Percentiles rank a stretch among this genome's conserved stretches.
phyloP scores from a whole-genome alignment of 2,888 invertebrate species.

The Sarcophaga caerulescens region DNA sequence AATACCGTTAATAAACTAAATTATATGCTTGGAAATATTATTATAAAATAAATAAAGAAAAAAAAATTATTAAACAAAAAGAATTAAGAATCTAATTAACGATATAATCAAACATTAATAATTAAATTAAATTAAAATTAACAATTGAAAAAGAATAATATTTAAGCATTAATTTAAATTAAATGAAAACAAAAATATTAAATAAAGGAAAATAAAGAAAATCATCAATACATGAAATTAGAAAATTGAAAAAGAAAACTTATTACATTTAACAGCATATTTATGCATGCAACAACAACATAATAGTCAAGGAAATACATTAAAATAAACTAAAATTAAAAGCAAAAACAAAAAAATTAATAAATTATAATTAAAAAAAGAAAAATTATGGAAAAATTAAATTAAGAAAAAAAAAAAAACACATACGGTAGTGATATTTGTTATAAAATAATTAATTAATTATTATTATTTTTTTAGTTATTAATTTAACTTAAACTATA shows the following conservation, averaged over 20 bases:
- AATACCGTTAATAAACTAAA: slow-evolving; percentile 53
- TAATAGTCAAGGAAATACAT: slow-evolving; percentile 62
- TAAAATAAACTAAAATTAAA: slow-evolving; percentile 70
- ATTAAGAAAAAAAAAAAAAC: slow-evolving; percentile 7
- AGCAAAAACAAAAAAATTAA: slow-evolving; percentile 73
- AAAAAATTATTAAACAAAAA: slow-evolving; percentile 27
- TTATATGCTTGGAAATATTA: slow-evolving; percentile 61
- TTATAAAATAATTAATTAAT: slow-evolving; percentile 77
- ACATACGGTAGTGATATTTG: slow-evolving; percentile 78
- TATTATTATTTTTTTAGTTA: slow-evolving; percentile 72
- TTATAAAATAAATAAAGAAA: slow-evolving; percentile 31
- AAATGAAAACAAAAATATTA: neutral
- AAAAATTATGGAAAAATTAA: slow-evolving; percentile 21
- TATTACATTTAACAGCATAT: slow-evolving; percentile 52
- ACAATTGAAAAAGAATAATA: slow-evolving; percentile 56
- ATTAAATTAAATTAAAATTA: slow-evolving; percentile 16
- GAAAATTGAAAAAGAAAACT: slow-evolving; percentile 56
- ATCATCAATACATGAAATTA: slow-evolving; percentile 41
- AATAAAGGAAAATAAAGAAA: slow-evolving; percentile 30
- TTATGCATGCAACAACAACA: slow-evolving; percentile 70
- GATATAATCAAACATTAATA: slow-evolving; percentile 19
- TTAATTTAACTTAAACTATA: slow-evolving; percentile 75
- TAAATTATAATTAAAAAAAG: slow-evolving; percentile 33
- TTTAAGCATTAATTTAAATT: slow-evolving; percentile 52
- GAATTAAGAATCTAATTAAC: slow-evolving; percentile 51